Evolutionary conservation across 2,113 vertebrate genomes (phyloP).

Genomic region (Lanius ludovicianus): DNA sequence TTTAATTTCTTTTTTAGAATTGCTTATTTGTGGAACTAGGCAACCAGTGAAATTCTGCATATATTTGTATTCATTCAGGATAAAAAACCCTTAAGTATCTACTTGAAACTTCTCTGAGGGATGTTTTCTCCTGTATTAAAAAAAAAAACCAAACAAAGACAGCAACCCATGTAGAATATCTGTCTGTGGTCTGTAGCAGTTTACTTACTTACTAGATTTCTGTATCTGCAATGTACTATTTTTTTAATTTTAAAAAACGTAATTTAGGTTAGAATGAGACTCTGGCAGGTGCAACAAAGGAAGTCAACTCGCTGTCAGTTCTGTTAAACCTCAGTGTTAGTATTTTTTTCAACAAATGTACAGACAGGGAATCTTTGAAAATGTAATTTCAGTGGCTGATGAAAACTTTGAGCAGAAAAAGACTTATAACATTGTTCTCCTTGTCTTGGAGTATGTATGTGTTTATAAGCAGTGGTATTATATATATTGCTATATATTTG

Average conservation of each 20-base stretch:
- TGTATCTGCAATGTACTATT: not conserved
- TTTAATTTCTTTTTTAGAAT: not conserved
- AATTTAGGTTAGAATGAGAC: not conserved
- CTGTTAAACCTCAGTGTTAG: not conserved
- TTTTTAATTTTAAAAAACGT: not conserved
- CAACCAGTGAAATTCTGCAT: not conserved
- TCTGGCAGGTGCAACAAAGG: not conserved
- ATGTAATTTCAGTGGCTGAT: not conserved
- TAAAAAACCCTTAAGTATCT: accelerated
- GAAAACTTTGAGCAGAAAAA: not conserved
- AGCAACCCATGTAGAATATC: not conserved
- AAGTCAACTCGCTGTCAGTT: not conserved
- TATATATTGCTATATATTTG: not conserved
- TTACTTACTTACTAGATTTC: not conserved
- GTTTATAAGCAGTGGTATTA: not conserved
- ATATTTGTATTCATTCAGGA: not conserved
- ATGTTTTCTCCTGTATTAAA: not conserved
- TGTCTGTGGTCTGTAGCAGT: not conserved
- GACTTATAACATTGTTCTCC: accelerated
- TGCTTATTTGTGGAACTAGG: not conserved
- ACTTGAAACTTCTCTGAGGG: not conserved
- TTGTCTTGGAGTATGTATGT: not conserved
- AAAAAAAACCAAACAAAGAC: accelerated
- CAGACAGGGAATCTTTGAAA: not conserved
- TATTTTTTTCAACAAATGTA: not conserved